Conservation (phyloP, 2,797 vertebrate genomes). For the Tinamus major region DNA sequence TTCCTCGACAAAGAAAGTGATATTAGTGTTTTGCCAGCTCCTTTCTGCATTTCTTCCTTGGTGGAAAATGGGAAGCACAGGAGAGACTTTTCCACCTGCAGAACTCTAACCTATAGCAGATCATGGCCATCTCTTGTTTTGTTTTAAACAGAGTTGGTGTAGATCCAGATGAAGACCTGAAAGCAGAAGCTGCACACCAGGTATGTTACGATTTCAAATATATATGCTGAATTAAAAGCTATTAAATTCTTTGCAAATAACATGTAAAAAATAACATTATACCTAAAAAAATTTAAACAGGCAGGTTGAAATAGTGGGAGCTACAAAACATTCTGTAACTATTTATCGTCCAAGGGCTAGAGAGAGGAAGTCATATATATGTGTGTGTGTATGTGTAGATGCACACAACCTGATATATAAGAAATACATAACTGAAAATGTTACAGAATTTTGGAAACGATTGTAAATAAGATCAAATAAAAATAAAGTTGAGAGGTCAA, state of each 20-base stretch:
- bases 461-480: neutral
- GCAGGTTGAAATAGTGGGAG: neutral
- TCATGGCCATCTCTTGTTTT: neutral
- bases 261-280: neutral
- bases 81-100: neutral
- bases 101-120: neutral
- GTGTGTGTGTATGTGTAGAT: neutral
- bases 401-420: neutral
- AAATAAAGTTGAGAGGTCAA: neutral
- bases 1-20: neutral
- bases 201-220: conserved; percentile 70
- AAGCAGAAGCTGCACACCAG: conserved; percentile 75
- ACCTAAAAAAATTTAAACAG: neutral
- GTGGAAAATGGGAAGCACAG: neutral
- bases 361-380: neutral
- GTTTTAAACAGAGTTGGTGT: conserved; percentile 77
- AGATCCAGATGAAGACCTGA: conserved; percentile 81
- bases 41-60: neutral
- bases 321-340: neutral
- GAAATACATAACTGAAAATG: neutral
- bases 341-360: neutral
- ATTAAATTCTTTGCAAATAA: neutral
- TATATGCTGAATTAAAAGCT: neutral
- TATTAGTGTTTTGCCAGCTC: neutral
- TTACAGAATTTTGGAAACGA: neutral